Evolutionary conservation across 2,797 vertebrate species (phyloP).

Genomic region (Micropoecilia bifurca): DNA sequence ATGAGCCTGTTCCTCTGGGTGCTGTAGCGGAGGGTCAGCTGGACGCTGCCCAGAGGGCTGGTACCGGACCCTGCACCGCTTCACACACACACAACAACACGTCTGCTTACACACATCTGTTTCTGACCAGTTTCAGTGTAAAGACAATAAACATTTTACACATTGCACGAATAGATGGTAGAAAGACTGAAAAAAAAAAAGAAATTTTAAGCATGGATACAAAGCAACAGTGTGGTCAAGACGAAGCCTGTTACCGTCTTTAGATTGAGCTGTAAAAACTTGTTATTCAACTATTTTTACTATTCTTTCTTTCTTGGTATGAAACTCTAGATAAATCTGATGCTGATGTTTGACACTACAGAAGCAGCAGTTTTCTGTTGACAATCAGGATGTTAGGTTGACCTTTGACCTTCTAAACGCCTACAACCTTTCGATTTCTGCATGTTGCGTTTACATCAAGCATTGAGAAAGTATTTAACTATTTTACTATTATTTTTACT

Average conservation of each 20-base stretch:
- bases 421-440: no score
- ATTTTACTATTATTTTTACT: background rate
- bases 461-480: no score
- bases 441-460: no score
- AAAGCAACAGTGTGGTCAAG: background rate
- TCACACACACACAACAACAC: background rate
- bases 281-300: background rate
- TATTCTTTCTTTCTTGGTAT: no score
- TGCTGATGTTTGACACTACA: no score
- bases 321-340: no score
- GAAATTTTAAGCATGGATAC: background rate
- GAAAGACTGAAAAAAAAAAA: no score
- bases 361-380: no score
- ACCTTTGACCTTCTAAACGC: no score
- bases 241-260: background rate
- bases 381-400: no score
- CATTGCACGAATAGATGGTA: no score
- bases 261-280: background rate
- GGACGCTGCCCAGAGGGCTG: conserved; percentile 91
- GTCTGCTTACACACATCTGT: background rate
- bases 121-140: background rate
- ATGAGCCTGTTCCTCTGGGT: conserved; percentile 95
- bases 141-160: background rate
- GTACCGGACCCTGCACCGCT: conserved; percentile 89
- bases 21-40: conserved; percentile 92